A percentile compares a stretch with the other conserved stretches of the same genome.
Evolutionary conservation across 2,113 vertebrate species (phyloP).

Genomic region (Phrynocephalus versicolor): DNA sequence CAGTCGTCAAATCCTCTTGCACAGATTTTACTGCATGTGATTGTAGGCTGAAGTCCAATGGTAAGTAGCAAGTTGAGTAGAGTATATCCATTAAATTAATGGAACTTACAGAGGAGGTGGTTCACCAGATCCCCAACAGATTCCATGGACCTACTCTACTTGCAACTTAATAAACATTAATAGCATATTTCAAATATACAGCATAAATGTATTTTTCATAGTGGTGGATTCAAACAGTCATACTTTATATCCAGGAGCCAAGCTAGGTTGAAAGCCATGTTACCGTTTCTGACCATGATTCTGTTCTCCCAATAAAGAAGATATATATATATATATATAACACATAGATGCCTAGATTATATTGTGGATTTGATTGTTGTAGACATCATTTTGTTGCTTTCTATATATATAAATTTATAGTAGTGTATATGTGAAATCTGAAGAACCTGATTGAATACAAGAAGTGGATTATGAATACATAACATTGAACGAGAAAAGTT

Average conservation of each 20-base stretch:
- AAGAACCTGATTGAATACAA: constrained; percentile 51
- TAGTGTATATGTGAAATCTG: constrained; percentile 49
- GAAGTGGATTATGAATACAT: constrained; percentile 62
- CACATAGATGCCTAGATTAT: constrained; percentile 67
- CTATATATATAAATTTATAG: constrained; percentile 71
- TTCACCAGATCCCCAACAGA: too few species aligned
- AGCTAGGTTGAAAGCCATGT: constrained; percentile 30
- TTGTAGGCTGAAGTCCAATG: background rate
- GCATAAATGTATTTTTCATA: constrained; percentile 46
- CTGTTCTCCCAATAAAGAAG: background rate
- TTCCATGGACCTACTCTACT: too few species aligned
- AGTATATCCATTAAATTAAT: too few species aligned
- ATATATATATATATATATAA: too few species aligned
- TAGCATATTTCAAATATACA: constrained; percentile 43
- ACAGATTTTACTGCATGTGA: background rate
- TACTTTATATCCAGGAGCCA: constrained; percentile 22
- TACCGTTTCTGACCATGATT: constrained; percentile 28
- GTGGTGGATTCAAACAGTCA: constrained; percentile 45
- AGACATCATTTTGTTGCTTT: constrained; percentile 70
- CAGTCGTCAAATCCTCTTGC: constrained; percentile 4
- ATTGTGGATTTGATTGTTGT: constrained; percentile 54
- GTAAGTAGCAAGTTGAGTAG: too few species aligned
- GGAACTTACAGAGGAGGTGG: too few species aligned
- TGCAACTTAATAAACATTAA: background rate
- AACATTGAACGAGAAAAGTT: constrained; percentile 41